phyloP scores from a whole-genome alignment of 2,888 invertebrate species.

The Ceraclea dissimilis region DNA sequence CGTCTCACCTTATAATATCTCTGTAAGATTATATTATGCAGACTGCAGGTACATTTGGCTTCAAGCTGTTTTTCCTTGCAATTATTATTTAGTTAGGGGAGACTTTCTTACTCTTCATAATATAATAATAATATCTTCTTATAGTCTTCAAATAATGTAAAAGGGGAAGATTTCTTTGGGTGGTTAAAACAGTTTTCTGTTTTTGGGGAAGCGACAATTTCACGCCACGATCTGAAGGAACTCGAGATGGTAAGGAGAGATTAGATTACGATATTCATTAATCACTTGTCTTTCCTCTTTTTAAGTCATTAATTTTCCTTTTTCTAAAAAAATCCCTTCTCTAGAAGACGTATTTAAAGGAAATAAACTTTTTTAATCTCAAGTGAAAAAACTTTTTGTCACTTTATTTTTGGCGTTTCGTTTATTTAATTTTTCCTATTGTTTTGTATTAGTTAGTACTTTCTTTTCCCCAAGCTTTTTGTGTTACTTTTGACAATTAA shows the following conservation, averaged over 20 bases:
- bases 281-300: neutral
- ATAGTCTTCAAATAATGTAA: neutral
- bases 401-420: no score
- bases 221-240: neutral
- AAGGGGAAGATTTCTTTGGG: neutral
- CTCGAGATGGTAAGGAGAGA: neutral
- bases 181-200: neutral
- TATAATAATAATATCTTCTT: no score
- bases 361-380: neutral
- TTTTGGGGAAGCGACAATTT: conserved; percentile 2
- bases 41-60: neutral
- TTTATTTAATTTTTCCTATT: no score
- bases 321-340: neutral
- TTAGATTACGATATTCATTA: conserved; percentile 2
- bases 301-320: neutral
- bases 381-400: neutral
- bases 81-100: conserved; percentile 8
- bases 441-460: no score
- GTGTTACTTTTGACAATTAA: no score
- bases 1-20: no score
- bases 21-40: no score
- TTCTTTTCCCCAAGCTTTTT: no score
- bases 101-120: neutral
- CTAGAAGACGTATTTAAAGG: neutral
- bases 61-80: conserved; percentile 5